Conservation (phyloP, 2,888 invertebrate species). For the Furcula furcula region DNA sequence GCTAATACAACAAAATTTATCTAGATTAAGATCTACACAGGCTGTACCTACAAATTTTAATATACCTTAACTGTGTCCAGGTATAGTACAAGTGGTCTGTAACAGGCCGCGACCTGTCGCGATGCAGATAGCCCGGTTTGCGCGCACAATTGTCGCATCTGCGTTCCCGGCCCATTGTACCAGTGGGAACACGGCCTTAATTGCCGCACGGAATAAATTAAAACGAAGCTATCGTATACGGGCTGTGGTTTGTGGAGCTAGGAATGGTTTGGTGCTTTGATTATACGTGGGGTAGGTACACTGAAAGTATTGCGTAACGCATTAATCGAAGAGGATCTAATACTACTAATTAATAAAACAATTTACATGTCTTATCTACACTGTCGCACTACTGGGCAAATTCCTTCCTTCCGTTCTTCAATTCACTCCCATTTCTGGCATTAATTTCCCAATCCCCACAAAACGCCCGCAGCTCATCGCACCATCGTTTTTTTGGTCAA, state of each 20-base stretch:
- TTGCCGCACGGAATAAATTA: slow-evolving; percentile 77
- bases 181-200: slow-evolving; percentile 74
- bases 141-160: slow-evolving; percentile 74
- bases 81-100: slow-evolving; percentile 33
- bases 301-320: too few species aligned
- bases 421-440: too few species aligned
- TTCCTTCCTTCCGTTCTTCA: too few species aligned
- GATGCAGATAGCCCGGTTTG: slow-evolving; percentile 75
- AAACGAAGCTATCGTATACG: slow-evolving; percentile 65
- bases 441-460: too few species aligned
- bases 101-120: slow-evolving; percentile 36
- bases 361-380: too few species aligned
- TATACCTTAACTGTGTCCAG: slow-evolving; percentile 37
- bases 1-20: too few species aligned
- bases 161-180: slow-evolving; percentile 65
- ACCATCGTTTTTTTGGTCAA: too few species aligned
- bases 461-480: too few species aligned
- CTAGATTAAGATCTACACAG: slow-evolving; percentile 6
- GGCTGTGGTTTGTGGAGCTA: slow-evolving; percentile 42
- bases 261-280: slow-evolving; percentile 28
- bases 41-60: slow-evolving; percentile 39
- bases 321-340: too few species aligned
- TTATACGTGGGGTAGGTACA: neutral
- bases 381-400: too few species aligned
- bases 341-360: too few species aligned